Evolutionary conservation across 2,888 invertebrate species (phyloP).

Genomic region (Drosophila kambysellisi): DNA sequence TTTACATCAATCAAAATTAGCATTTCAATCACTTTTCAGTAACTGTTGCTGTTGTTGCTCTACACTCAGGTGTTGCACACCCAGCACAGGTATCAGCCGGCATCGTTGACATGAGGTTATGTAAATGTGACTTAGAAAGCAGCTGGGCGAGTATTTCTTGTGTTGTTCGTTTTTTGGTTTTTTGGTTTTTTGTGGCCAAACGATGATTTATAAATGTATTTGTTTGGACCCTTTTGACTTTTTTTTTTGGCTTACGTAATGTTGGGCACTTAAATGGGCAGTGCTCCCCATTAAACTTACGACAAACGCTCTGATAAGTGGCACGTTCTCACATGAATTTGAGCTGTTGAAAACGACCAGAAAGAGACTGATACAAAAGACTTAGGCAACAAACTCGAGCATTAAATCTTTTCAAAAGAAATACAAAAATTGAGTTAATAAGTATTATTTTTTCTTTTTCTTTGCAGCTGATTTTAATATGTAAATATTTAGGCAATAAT

Average conservation of each 20-base stretch:
- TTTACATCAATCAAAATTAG: conserved; percentile 74
- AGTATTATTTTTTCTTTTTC: conserved; percentile 34
- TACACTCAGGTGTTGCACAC: conserved; percentile 1
- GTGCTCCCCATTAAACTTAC: conserved; percentile 41
- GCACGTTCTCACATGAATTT: conserved; percentile 35
- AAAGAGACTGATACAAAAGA: conserved; percentile 63
- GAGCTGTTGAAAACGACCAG: background rate
- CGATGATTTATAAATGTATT: conserved; percentile 28
- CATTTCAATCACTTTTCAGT: conserved; percentile 66
- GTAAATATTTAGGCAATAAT: conserved; percentile 29
- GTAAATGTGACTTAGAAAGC: conserved; percentile 54
- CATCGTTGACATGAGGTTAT: conserved; percentile 38
- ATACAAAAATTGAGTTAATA: conserved; percentile 8
- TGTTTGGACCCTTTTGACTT: conserved; percentile 28
- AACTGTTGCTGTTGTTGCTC: conserved; percentile 9
- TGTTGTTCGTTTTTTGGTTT: conserved; percentile 2
- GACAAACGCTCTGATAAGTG: conserved; percentile 15
- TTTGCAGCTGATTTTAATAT: conserved; percentile 53
- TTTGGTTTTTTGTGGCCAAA: conserved; percentile 1
- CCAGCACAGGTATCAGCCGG: conserved; percentile 20
- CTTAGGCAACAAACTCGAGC: conserved; percentile 67
- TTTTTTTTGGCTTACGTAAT: conserved; percentile 48
- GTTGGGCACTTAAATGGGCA: conserved; percentile 50
- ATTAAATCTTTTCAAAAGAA: conserved; percentile 14
- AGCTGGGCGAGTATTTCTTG: conserved; percentile 7